These are phyloP conservation scores for Felis catus DNA, from an alignment of 2,113 vertebrate species.

Conservation along the genomic window DNA sequence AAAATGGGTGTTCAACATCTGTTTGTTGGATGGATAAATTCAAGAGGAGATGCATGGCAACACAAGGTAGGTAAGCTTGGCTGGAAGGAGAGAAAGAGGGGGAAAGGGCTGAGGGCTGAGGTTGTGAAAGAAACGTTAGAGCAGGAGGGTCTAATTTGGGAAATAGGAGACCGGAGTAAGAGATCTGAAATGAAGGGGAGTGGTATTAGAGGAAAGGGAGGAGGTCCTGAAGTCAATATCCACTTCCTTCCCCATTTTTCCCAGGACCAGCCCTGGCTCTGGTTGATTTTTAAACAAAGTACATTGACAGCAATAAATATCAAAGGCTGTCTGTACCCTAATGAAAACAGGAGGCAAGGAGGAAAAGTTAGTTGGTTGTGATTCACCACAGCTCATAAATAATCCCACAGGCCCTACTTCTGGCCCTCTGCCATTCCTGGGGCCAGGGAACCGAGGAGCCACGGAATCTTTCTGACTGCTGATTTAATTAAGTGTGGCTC, in stretches of 20 bases:
- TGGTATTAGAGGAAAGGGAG: neutral
- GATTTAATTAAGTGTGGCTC: slow-evolving; percentile 73
- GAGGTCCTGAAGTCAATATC: neutral
- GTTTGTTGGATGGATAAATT: neutral
- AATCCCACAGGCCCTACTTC: slow-evolving; percentile 45
- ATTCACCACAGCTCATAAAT: slow-evolving; percentile 17
- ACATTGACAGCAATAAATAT: slow-evolving; percentile 16
- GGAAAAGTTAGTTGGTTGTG: slow-evolving; percentile 15
- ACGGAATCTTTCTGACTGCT: slow-evolving; percentile 41
- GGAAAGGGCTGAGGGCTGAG: neutral
- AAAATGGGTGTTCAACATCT: neutral
- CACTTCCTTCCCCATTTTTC: neutral
- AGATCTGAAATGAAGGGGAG: neutral
- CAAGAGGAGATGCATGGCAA: neutral
- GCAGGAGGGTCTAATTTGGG: neutral
- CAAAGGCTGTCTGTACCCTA: neutral
- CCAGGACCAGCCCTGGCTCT: neutral
- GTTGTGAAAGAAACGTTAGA: neutral
- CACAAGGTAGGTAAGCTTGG: neutral
- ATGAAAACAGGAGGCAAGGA: neutral
- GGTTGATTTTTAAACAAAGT: slow-evolving; percentile 15
- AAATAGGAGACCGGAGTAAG: neutral
- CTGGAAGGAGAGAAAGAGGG: neutral
- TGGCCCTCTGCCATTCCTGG: slow-evolving; percentile 60
- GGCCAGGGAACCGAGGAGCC: slow-evolving; percentile 19